Percentiles rank a stretch among this genome's conserved stretches.
phyloP scores from a whole-genome alignment of 2,113 vertebrate species.

The Eupsittula cactorum region DNA sequence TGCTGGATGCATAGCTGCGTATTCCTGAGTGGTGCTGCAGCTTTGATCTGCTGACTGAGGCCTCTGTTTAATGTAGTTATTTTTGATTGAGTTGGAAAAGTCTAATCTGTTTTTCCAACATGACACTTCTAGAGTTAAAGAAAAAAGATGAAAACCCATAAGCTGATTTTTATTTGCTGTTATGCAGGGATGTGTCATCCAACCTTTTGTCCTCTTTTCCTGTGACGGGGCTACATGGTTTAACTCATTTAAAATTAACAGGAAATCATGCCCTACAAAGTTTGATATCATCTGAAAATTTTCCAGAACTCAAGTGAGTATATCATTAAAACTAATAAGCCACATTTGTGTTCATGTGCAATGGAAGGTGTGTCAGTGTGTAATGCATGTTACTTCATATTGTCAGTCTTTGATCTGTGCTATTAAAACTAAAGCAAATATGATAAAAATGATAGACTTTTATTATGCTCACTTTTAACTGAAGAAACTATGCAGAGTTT shows the following conservation, averaged over 20 bases:
- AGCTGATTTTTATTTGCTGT: constrained; percentile 73
- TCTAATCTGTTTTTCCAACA: constrained; percentile 15
- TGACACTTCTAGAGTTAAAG: constrained; percentile 36
- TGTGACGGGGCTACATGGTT: constrained; percentile 85
- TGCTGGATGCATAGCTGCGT: background rate
- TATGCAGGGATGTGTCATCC: constrained; percentile 89
- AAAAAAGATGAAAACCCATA: constrained; percentile 24
- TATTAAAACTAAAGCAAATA: constrained; percentile 65
- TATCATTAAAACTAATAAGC: constrained; percentile 78
- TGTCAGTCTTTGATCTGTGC: constrained; percentile 64
- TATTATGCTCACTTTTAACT: constrained; percentile 61
- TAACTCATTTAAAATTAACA: constrained; percentile 94
- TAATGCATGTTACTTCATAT: constrained; percentile 45
- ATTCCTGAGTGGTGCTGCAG: background rate
- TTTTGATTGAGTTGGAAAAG: constrained; percentile 21
- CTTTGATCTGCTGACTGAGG: background rate
- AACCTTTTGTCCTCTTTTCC: constrained; percentile 91
- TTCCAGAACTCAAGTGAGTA: constrained; percentile 92
- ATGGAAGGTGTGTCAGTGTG: constrained; percentile 67
- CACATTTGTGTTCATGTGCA: constrained; percentile 76
- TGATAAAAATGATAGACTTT: constrained; percentile 65
- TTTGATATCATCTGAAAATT: constrained; percentile 86
- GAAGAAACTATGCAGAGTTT: constrained; percentile 61
- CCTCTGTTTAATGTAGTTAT: constrained; percentile 15
- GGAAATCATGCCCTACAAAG: constrained; percentile 89